Percentiles rank a stretch among this genome's conserved stretches.
Evolutionary conservation across 2,113 vertebrate species (phyloP).

Genomic region (Pteropus alecto): DNA sequence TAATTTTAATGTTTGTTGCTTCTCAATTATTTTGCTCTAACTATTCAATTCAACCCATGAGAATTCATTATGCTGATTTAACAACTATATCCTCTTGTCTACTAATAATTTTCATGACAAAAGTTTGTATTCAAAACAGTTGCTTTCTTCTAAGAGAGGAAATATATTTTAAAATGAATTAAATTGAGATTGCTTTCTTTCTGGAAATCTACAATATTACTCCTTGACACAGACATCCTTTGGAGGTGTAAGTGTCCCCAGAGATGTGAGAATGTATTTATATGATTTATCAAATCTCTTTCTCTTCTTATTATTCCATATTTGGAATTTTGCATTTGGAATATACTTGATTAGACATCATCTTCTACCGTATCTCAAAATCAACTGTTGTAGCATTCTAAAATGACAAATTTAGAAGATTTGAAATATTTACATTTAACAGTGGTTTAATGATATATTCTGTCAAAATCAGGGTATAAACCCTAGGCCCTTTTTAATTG

Average conservation of each 20-base stretch:
- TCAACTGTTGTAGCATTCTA: neutral
- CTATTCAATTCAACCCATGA: conserved; percentile 71
- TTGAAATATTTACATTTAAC: neutral
- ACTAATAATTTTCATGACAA: conserved; percentile 56
- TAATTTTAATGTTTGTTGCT: conserved; percentile 78
- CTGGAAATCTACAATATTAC: neutral
- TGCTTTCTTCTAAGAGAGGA: neutral
- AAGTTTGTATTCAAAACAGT: conserved; percentile 52
- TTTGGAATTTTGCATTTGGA: neutral
- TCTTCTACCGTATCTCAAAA: neutral
- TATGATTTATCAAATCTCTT: neutral
- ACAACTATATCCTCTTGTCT: conserved; percentile 58
- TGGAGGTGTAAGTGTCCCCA: neutral
- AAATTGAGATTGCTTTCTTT: neutral
- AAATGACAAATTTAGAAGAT: neutral
- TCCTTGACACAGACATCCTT: neutral
- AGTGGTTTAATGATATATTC: neutral
- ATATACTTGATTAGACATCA: neutral
- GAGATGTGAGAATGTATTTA: neutral
- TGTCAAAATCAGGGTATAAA: neutral
- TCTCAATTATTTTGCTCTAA: conserved; percentile 71
- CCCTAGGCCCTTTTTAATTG: neutral
- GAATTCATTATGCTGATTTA: conserved; percentile 75
- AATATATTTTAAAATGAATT: neutral
- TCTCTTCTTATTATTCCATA: neutral